Conservation (phyloP, 2,113 vertebrate species). For the Ammodramus savannarum region DNA sequence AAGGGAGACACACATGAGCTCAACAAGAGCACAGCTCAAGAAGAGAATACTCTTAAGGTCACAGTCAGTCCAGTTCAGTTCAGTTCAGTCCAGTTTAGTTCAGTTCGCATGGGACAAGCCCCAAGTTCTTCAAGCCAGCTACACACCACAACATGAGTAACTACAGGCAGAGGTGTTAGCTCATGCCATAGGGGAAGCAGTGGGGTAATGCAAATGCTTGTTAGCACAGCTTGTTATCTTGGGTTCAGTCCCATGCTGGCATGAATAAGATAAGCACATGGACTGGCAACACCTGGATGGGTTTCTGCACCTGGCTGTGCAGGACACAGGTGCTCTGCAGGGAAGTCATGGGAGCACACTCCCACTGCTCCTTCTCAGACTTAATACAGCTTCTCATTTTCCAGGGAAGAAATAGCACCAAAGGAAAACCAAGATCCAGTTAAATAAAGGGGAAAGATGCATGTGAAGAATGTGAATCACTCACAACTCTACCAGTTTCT, state of each 20-base stretch:
- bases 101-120: background rate
- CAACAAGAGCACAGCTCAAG: background rate
- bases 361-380: background rate
- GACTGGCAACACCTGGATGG: background rate
- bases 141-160: background rate
- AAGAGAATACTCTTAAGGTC: background rate
- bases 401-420: background rate
- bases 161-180: background rate
- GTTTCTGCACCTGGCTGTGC: background rate
- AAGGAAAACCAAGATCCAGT: background rate
- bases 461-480: background rate
- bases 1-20: background rate
- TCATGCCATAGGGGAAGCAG: background rate
- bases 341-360: background rate
- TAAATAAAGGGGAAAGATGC: background rate
- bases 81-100: background rate
- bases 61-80: background rate
- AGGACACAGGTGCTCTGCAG: background rate
- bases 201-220: fast-evolving
- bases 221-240: fast-evolving
- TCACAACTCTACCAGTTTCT: background rate
- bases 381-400: background rate
- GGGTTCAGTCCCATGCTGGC: background rate
- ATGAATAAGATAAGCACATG: background rate
- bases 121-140: background rate